Percentiles rank a stretch among this genome's conserved stretches.
Evolutionary conservation across 2,888 invertebrate species (phyloP).

Genomic region (Tinea semifulvella): DNA sequence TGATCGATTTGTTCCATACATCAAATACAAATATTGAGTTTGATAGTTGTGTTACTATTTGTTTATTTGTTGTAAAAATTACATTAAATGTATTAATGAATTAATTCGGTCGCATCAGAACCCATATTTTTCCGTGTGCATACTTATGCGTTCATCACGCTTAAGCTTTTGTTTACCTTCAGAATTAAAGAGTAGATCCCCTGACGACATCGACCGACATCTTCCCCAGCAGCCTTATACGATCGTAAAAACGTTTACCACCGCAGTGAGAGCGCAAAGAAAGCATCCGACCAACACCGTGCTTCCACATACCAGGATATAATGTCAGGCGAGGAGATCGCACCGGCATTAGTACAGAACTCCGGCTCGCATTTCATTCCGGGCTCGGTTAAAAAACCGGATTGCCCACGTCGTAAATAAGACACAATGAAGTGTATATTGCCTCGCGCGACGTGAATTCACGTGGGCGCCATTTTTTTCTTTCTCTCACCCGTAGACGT

Average conservation of each 20-base stretch:
- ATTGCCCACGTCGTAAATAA: conserved; percentile 43
- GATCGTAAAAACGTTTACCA: conserved; percentile 1
- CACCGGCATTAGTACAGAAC: conserved; percentile 12
- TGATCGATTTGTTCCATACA: too few species aligned
- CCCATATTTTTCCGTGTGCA: too few species aligned
- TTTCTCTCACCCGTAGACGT: background rate
- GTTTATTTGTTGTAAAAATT: too few species aligned
- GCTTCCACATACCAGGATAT: conserved; percentile 49
- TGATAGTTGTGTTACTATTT: too few species aligned
- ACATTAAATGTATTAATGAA: too few species aligned
- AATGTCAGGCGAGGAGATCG: conserved; percentile 23
- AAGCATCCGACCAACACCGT: conserved; percentile 36
- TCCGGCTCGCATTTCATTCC: conserved; percentile 15
- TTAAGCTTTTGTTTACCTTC: too few species aligned
- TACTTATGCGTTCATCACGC: too few species aligned
- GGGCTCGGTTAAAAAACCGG: conserved; percentile 37
- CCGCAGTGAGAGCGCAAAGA: conserved; percentile 19
- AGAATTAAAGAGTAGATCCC: too few species aligned
- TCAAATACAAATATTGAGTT: too few species aligned
- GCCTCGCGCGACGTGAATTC: conserved; percentile 24
- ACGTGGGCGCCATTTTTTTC: conserved; percentile 33
- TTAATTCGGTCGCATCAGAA: too few species aligned
- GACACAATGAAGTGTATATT: conserved; percentile 33
- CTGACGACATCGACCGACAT: conserved; percentile 6
- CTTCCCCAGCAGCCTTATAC: background rate